Evolutionary conservation across 2,888 invertebrate genomes (phyloP).

Genomic region (Neoascia interrupta): DNA sequence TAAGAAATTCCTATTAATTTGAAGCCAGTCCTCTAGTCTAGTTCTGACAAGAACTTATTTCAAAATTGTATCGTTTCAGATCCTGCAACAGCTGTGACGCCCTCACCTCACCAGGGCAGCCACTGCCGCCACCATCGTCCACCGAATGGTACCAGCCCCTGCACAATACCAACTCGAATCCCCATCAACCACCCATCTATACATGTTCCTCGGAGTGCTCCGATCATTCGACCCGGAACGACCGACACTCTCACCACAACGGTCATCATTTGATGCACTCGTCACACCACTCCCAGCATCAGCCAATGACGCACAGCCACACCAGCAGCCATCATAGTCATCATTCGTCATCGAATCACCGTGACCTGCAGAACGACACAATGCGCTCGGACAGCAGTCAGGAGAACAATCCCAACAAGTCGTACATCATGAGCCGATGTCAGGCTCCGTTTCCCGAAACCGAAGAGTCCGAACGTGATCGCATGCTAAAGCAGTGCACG

Average conservation of each 20-base stretch:
- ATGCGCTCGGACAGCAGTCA: slow-evolving; percentile 76
- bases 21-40: too few species aligned
- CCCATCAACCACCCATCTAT: slow-evolving; percentile 77
- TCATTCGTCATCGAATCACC: slow-evolving; percentile 58
- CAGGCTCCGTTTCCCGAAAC: slow-evolving; percentile 73
- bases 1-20: too few species aligned
- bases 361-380: slow-evolving; percentile 71
- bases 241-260: slow-evolving; percentile 74
- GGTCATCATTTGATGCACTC: slow-evolving; percentile 67
- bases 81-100: slow-evolving; percentile 79
- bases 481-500: slow-evolving; percentile 72
- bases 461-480: slow-evolving; percentile 75
- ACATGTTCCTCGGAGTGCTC: slow-evolving; percentile 80
- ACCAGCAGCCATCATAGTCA: slow-evolving; percentile 65
- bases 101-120: slow-evolving; percentile 78
- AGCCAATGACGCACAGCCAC: slow-evolving; percentile 65
- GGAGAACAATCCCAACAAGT: slow-evolving; percentile 72
- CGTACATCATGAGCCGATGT: slow-evolving; percentile 56
- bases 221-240: slow-evolving; percentile 76
- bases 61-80: slow-evolving; percentile 69
- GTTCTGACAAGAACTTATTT: too few species aligned
- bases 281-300: slow-evolving; percentile 69
- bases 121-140: slow-evolving; percentile 73
- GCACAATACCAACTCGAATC: slow-evolving; percentile 75
- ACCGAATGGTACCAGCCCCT: slow-evolving; percentile 79